Evolutionary conservation across 2,113 vertebrate species (phyloP).

Genomic region (Misgurnus mizolepis): DNA sequence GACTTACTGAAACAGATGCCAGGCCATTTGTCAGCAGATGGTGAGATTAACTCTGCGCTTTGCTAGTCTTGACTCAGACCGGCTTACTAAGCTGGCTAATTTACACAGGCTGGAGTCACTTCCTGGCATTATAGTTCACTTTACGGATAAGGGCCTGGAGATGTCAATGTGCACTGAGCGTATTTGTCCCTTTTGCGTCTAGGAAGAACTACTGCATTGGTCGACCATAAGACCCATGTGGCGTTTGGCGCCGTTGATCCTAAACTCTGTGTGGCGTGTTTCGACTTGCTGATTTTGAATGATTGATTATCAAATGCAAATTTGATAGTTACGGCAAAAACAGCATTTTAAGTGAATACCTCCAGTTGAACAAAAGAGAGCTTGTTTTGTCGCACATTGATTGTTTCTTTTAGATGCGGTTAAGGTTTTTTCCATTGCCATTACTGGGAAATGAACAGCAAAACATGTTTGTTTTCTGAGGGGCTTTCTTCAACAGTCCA

Average conservation of each 20-base stretch:
- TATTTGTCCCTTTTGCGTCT: not conserved
- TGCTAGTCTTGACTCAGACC: slow-evolving; percentile 36
- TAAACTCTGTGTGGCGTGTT: not conserved
- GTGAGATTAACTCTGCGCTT: slow-evolving; percentile 62
- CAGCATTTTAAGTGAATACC: slow-evolving; percentile 4
- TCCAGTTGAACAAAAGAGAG: no score
- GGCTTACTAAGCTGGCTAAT: slow-evolving; percentile 62
- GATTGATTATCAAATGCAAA: not conserved
- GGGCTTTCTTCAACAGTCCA: slow-evolving; percentile 23
- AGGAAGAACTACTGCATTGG: not conserved
- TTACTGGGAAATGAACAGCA: slow-evolving; percentile 1
- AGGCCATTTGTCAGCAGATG: slow-evolving; percentile 63
- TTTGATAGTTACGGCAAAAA: not conserved
- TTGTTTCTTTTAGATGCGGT: not conserved
- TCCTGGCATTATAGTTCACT: slow-evolving; percentile 51
- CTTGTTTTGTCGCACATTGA: not conserved
- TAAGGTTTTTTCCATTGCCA: not conserved
- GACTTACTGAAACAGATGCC: slow-evolving; percentile 68
- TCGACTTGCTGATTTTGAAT: not conserved
- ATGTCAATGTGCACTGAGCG: not conserved
- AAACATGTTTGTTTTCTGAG: not conserved
- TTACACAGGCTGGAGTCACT: slow-evolving; percentile 62
- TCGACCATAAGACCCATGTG: not conserved
- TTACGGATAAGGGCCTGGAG: not conserved
- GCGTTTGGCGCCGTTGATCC: not conserved